phyloP scores from a whole-genome alignment of 2,113 vertebrate genomes.

The Microtus montanus region DNA sequence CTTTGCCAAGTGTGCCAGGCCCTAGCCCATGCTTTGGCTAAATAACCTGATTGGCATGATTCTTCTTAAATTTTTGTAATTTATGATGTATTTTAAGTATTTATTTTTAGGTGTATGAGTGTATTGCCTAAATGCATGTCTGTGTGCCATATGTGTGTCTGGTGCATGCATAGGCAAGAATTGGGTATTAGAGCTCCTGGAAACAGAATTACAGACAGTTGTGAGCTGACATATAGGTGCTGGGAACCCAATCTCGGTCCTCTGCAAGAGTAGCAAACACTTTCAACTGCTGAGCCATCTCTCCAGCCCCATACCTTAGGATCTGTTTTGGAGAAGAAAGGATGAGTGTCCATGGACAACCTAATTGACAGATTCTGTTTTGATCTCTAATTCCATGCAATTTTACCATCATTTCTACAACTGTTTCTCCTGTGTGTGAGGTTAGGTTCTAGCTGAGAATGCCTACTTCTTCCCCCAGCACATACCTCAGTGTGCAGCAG shows the following conservation, averaged over 20 bases:
- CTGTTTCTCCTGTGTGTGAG: background rate
- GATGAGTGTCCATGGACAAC: background rate
- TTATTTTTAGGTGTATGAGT: background rate
- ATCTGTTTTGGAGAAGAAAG: background rate
- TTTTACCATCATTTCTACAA: background rate
- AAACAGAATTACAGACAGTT: background rate
- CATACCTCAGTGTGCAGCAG: constrained; percentile 9
- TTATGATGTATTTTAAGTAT: background rate
- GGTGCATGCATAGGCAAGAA: background rate
- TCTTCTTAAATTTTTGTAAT: background rate
- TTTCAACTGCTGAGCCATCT: background rate
- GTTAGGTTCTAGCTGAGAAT: background rate
- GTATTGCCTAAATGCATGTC: background rate
- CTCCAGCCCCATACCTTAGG: background rate
- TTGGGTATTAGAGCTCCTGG: background rate
- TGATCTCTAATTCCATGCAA: background rate
- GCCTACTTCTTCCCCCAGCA: constrained; percentile 1
- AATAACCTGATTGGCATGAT: background rate
- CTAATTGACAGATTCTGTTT: background rate
- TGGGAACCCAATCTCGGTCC: background rate
- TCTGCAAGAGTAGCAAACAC: background rate
- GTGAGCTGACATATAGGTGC: background rate
- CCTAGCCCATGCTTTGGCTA: background rate
- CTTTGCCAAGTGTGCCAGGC: background rate
- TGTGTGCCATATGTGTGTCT: background rate